phyloP scores from a whole-genome alignment of 1,140 invertebrate species.

The Drosophila ogumai region DNA sequence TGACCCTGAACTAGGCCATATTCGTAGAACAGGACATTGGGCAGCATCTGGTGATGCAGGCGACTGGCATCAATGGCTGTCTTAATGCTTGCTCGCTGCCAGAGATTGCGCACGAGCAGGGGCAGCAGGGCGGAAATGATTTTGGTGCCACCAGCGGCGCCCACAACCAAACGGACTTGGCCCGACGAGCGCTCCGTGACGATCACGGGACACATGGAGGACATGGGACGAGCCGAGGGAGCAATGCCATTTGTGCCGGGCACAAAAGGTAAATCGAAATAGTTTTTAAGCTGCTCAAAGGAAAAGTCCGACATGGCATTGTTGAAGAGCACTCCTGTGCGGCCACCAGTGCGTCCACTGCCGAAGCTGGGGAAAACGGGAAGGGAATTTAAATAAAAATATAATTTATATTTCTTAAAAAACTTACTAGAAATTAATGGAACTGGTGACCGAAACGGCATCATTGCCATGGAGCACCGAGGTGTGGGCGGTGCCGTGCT shows the following conservation, averaged over 20 bases:
- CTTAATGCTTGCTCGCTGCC: conserved; percentile 91
- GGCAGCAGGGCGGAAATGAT: conserved; percentile 93
- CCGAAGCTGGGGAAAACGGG: conserved; percentile 62
- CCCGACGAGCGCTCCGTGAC: conserved; percentile 90
- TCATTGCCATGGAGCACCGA: conserved; percentile 94
- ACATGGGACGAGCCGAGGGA: conserved; percentile 93
- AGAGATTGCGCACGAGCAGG: conserved; percentile 90
- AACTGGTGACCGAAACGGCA: conserved; percentile 96
- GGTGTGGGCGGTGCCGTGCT: conserved; percentile 96
- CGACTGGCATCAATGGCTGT: conserved; percentile 92
- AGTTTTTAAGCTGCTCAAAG: conserved; percentile 90
- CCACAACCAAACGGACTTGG: conserved; percentile 92
- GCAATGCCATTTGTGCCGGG: conserved; percentile 92
- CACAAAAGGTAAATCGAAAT: conserved; percentile 89
- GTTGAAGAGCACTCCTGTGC: conserved; percentile 97
- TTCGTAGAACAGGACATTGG: conserved; percentile 93
- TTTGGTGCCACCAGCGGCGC: conserved; percentile 96
- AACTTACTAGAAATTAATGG: conserved; percentile 95
- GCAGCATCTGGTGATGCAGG: conserved; percentile 97
- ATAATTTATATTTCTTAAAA: background rate
- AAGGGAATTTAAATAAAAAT: background rate
- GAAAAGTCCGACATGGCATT: conserved; percentile 98
- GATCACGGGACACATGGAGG: conserved; percentile 96
- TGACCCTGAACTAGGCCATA: conserved; percentile 87
- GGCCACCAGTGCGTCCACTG: conserved; percentile 69